Conservation (phyloP, 2,797 vertebrate genomes). For the Darevskia mixta region DNA sequence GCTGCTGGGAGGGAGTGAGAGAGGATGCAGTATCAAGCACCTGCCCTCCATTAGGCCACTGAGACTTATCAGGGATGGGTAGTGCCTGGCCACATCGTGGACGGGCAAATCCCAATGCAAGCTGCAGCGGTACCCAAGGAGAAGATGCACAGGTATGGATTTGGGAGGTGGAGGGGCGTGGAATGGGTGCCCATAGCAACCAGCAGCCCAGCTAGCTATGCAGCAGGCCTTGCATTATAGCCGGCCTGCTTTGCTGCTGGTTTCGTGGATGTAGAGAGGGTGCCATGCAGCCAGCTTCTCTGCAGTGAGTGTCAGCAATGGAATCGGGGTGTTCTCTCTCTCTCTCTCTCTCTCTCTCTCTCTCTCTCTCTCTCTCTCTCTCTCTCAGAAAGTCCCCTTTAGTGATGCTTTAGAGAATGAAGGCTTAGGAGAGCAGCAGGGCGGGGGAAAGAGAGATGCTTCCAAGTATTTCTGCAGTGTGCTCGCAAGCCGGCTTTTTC, state of each 20-base stretch:
- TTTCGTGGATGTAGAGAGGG: conserved; percentile 45
- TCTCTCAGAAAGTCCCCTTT: conserved; percentile 46
- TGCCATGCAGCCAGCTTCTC: conserved; percentile 48
- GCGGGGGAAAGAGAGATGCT: neutral
- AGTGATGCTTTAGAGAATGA: conserved; percentile 38
- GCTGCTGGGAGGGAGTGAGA: conserved; percentile 39
- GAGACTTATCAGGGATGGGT: conserved; percentile 29
- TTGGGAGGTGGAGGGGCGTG: conserved; percentile 43
- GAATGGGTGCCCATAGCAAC: conserved; percentile 48
- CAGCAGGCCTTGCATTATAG: conserved; percentile 48
- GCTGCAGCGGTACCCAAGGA: conserved; percentile 45
- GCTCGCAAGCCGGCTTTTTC: conserved; percentile 21
- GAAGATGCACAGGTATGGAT: conserved; percentile 67
- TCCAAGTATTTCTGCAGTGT: conserved; percentile 19
- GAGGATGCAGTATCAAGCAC: conserved; percentile 63
- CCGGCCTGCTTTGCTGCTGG: conserved; percentile 28
- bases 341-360: too few species aligned
- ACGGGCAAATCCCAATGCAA: conserved; percentile 71
- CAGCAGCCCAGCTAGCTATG: conserved; percentile 31
- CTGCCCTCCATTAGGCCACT: conserved; percentile 56
- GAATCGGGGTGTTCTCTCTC: neutral
- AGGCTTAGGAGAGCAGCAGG: conserved; percentile 40
- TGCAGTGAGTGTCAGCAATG: conserved; percentile 41
- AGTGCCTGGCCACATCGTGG: conserved; percentile 36
- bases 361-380: too few species aligned